A percentile compares a stretch with the other conserved stretches of the same genome.
phyloP scores from a whole-genome alignment of 64 coral and sea anemone species.

The Montipora capricornis region DNA sequence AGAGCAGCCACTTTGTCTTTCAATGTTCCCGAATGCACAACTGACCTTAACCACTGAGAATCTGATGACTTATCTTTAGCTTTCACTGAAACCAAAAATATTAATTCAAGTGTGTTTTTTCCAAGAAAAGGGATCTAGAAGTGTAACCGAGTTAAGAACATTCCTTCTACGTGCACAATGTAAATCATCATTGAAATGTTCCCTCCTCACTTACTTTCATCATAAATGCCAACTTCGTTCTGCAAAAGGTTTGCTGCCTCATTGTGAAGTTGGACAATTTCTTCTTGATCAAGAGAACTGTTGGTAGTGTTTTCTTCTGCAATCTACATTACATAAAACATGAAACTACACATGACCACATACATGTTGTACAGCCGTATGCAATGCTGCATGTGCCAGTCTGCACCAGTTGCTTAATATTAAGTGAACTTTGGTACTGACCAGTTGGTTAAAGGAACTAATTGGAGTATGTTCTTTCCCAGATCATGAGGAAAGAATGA shows the following conservation, averaged over 20 bases:
- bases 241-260: conserved; percentile 73
- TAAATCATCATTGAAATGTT: neutral
- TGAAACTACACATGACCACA: neutral
- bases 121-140: no score
- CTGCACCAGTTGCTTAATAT: no score
- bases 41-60: conserved; percentile 84
- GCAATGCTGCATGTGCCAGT: no score
- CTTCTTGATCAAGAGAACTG: neutral
- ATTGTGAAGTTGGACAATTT: conserved; percentile 47
- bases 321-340: conserved; percentile 3
- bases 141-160: no score
- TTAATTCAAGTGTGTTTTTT: no score
- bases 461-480: no score
- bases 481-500: no score
- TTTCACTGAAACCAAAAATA: conserved; percentile 66
- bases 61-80: conserved; percentile 82
- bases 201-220: conserved; percentile 60
- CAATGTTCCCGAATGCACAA: conserved; percentile 90
- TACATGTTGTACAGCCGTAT: neutral
- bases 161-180: no score
- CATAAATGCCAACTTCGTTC: conserved; percentile 83
- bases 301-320: conserved; percentile 34
- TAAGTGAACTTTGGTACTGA: no score
- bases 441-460: no score
- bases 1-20: conserved; percentile 93